A percentile compares a stretch with the other conserved stretches of the same genome.
Conservation (phyloP, 1,140 invertebrate genomes). For the Ceratina japonica region DNA sequence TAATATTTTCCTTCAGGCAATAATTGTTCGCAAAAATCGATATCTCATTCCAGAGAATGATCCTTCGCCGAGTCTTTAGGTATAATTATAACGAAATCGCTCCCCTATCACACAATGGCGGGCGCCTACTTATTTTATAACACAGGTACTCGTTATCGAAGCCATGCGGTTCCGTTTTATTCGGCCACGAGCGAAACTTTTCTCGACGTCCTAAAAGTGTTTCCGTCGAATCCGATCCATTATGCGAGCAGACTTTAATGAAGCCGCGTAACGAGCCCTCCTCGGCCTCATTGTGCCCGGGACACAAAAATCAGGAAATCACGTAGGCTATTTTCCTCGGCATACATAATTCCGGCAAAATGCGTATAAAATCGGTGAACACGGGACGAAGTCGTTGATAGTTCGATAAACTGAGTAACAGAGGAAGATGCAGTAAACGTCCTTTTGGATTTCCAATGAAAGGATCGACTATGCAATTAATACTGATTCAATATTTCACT, state of each 20-base stretch:
- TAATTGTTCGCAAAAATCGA: too few species aligned
- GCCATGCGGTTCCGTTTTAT: background rate
- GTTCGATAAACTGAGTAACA: too few species aligned
- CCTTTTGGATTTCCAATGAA: too few species aligned
- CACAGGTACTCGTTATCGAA: background rate
- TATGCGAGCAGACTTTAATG: conserved; percentile 12
- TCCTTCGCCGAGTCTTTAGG: too few species aligned
- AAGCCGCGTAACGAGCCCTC: background rate
- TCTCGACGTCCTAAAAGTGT: background rate
- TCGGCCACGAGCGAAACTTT: background rate
- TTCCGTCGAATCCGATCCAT: conserved; percentile 1
- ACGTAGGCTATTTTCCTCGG: background rate
- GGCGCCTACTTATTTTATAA: background rate
- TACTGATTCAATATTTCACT: too few species aligned
- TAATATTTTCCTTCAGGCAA: too few species aligned
- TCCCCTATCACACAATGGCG: too few species aligned
- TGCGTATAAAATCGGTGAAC: conserved; percentile 9
- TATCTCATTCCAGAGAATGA: too few species aligned
- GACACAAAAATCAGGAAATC: conserved; percentile 20
- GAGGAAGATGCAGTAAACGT: too few species aligned
- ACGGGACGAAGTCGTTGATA: too few species aligned
- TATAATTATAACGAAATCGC: too few species aligned
- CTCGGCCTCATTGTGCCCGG: background rate
- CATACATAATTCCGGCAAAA: conserved; percentile 11
- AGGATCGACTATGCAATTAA: too few species aligned